phyloP scores from a whole-genome alignment of 2,888 invertebrate species.

The Eupithecia pulchellata region DNA sequence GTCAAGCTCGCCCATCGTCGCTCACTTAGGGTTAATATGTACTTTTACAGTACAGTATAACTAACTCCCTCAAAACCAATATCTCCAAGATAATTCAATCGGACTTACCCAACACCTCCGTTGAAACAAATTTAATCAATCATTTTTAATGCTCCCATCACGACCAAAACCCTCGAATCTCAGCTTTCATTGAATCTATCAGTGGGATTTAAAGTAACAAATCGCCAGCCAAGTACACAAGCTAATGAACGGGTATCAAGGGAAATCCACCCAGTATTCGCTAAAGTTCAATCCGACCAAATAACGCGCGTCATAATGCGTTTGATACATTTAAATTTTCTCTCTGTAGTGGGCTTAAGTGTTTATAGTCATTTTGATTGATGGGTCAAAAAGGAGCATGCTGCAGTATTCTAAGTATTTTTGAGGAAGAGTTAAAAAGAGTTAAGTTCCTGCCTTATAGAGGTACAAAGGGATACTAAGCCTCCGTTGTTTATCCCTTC shows the following conservation, averaged over 20 bases:
- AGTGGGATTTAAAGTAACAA: conserved; percentile 76
- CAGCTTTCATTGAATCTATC: conserved; percentile 73
- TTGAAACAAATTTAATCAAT: conserved; percentile 35
- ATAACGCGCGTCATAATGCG: background rate
- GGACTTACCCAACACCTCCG: conserved; percentile 15
- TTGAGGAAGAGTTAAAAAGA: too few species aligned
- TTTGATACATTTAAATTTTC: background rate
- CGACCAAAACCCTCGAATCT: conserved; percentile 55
- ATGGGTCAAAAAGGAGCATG: background rate
- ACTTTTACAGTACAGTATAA: conserved; percentile 1
- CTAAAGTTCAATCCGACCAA: background rate
- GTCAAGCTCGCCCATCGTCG: background rate
- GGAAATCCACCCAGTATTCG: conserved; percentile 46
- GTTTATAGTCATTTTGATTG: background rate
- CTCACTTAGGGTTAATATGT: background rate
- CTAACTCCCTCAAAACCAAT: background rate
- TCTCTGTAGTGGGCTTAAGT: background rate
- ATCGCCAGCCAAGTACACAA: conserved; percentile 79
- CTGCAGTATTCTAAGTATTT: too few species aligned
- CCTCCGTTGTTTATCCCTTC: too few species aligned
- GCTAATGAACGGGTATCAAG: conserved; percentile 82
- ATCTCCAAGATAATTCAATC: background rate
- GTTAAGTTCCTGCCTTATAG: too few species aligned
- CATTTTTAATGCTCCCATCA: conserved; percentile 44
- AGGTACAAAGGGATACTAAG: too few species aligned